Base-by-base conservation (phyloP, 53 echinoderm and acorn worm genomes). In the Henricia sp. region DNA sequence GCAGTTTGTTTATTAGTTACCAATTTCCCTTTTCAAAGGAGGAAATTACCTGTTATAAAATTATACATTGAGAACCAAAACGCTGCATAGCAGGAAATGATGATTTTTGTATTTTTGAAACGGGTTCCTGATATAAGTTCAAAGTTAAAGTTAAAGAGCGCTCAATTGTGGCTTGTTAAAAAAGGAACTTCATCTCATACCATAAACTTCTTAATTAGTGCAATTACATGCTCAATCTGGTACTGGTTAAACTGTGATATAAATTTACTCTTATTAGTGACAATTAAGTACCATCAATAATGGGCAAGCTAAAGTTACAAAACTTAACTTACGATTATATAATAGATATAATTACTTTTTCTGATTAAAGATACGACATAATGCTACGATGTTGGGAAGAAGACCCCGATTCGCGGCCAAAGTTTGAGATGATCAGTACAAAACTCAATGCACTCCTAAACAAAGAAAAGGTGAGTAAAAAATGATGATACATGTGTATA, bases 371-470 rank as follows among this genome's bases (percentile, higher is more conserved):
- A 33, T 91, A 91, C 48, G 53, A 87, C 11, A 34, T 91, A 50
- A 70, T 92, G 89, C 32, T 34, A 59, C 26, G 48, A 24, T 89
- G 92, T 19, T 92, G 92, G 92, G 21, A 43, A 0, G 52, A 92
- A 26, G 89, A 92, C 1, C 85, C 92, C 0, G 67, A 53, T 3
- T 60, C 77, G 0, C 66, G 92, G 43, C 82, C 85, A 1, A 67
- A 65, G n/a, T 89, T 92, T 34, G 28, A 32, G 3, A 50, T 70
- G 32, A 37, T 92, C 66, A 56, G 59, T 37, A 13, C 30, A 4
- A 64, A 52, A 0, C 67, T 92, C 2, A 82, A 85, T 21, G 56
- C 50, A 12, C 89, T 92, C 55, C 52, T 92, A 26, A 70, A 80
- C 3, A 85, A 51, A 71, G 82, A 70, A 3, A 78, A 78, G 82